Evolutionary conservation across 1,140 invertebrate species (phyloP).

Genomic region (Sitodiplosis mosellana): DNA sequence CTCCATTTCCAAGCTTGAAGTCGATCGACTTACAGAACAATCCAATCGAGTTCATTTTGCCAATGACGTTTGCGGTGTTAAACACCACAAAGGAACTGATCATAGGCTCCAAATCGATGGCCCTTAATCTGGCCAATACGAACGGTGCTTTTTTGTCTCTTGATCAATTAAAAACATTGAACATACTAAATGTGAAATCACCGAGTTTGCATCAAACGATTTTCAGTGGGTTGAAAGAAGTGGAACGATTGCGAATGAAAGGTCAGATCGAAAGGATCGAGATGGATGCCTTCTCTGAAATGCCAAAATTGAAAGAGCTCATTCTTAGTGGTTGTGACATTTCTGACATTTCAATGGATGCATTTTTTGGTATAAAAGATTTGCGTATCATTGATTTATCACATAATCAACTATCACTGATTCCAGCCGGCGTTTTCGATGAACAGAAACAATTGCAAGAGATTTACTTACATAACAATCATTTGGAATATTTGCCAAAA

Average conservation of each 20-base stretch:
- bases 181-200: slow-evolving; percentile 35
- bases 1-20: slow-evolving; percentile 42
- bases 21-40: slow-evolving; percentile 41
- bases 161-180: slow-evolving; percentile 29
- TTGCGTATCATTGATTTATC: slow-evolving; percentile 41
- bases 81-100: slow-evolving; percentile 41
- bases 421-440: slow-evolving; percentile 42
- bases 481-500: slow-evolving; percentile 32
- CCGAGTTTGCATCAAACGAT: slow-evolving; percentile 35
- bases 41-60: slow-evolving; percentile 42
- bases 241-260: slow-evolving; percentile 12
- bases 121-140: slow-evolving; percentile 26
- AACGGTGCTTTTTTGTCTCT: slow-evolving; percentile 43
- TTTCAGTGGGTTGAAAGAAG: slow-evolving; percentile 26
- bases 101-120: slow-evolving; percentile 31
- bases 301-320: slow-evolving; percentile 34
- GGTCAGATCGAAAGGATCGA: slow-evolving; percentile 39
- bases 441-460: slow-evolving; percentile 37
- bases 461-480: slow-evolving; percentile 39
- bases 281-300: slow-evolving; percentile 44
- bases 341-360: slow-evolving; percentile 42
- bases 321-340: slow-evolving; percentile 41
- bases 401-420: slow-evolving; percentile 33
- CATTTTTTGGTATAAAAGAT: slow-evolving; percentile 40
- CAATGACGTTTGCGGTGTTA: slow-evolving; percentile 53